Conservation (phyloP, 2,797 vertebrate genomes). For the Pangasius macronema region DNA sequence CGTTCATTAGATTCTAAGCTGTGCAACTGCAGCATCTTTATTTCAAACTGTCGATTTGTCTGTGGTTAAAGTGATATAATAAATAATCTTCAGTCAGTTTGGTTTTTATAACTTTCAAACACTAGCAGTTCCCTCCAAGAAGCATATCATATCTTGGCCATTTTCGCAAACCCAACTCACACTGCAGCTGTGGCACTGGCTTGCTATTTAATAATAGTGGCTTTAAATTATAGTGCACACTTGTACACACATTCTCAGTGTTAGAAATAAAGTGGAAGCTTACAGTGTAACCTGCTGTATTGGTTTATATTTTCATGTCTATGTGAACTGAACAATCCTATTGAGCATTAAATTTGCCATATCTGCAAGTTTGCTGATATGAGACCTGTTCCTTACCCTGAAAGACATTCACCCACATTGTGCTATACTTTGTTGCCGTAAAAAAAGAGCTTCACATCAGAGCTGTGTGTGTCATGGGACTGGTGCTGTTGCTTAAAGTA, state of each 20-base stretch:
- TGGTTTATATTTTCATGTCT: not conserved
- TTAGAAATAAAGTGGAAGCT: too few relatives aligned
- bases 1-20: not conserved
- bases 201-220: not conserved
- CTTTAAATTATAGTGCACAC: not conserved
- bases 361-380: not conserved
- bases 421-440: not conserved
- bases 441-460: constrained; percentile 31
- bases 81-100: not conserved
- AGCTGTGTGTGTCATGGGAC: constrained; percentile 55
- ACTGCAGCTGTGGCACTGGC: not conserved
- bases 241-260: not conserved
- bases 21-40: not conserved
- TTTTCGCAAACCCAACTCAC: not conserved
- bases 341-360: not conserved
- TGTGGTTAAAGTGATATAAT: not conserved
- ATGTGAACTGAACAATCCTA: not conserved
- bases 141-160: not conserved
- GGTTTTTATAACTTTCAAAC: not conserved
- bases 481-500: constrained; percentile 60
- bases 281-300: not conserved
- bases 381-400: not conserved
- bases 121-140: not conserved
- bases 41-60: not conserved
- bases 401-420: not conserved